phyloP scores from a whole-genome alignment of 1,140 invertebrate genomes.

The Sogatella furcifera region DNA sequence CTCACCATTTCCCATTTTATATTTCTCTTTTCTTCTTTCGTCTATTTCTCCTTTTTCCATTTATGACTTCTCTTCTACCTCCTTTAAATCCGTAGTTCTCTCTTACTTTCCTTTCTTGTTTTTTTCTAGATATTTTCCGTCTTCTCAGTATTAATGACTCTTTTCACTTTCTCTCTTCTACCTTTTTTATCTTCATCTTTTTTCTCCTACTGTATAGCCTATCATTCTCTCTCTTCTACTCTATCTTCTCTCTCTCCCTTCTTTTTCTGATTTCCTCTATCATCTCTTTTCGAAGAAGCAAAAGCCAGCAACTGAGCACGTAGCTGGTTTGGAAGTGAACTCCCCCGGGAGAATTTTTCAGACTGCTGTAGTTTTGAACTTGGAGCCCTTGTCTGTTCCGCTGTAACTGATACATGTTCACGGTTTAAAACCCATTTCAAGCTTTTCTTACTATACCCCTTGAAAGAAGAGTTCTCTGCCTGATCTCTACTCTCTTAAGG shows the following conservation, averaged over 20 bases:
- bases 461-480: neutral
- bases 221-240: too few relatives aligned
- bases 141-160: too few relatives aligned
- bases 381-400: neutral
- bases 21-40: conserved; percentile 6
- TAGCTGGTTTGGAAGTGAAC: neutral
- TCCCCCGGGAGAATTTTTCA: neutral
- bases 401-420: neutral
- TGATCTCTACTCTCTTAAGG: too few relatives aligned
- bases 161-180: neutral
- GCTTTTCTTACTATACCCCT: neutral
- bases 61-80: neutral
- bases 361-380: neutral
- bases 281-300: neutral
- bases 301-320: neutral
- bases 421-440: too few relatives aligned
- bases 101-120: too few relatives aligned
- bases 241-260: neutral
- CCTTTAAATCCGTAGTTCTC: too few relatives aligned
- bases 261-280: conserved; percentile 3
- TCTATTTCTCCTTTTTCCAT: conserved; percentile 6
- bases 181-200: too few relatives aligned
- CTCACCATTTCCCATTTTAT: conserved; percentile 7
- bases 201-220: too few relatives aligned
- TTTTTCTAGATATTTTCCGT: too few relatives aligned